Evolutionary conservation across 2,888 invertebrate genomes (phyloP), one percentile per base, ranked within the genome.

Genomic region (Linnaemya tessellans): DNA sequence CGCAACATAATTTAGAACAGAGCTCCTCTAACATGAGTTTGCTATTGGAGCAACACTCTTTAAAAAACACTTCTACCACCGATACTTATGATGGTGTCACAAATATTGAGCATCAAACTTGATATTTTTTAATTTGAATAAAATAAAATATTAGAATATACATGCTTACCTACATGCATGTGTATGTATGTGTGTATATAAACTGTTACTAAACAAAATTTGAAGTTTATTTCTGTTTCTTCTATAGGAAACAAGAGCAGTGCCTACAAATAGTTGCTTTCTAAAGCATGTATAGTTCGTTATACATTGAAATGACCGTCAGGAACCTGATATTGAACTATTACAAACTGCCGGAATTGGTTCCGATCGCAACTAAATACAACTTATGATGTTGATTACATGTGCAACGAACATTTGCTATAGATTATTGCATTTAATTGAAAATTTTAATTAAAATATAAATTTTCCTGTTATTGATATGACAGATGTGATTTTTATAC

Each of bases 1-100:
- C 87, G 58, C 87, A 87, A 83, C 80, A 87, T 56, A 84, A 87
- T 49, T 68, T 84, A 65, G 87, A 87, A 43, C 86, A 88, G 30
- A 75, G 77, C 38, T 84, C 38, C 56, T 78, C 85, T 15, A 85
- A 82, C 51, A 64, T 75, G 43, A 73, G 25, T 18, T 22, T 74
- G 8, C 35, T 78, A 58, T 65, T 80, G 43, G 86, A 86, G 10
- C 77, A 83, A 35, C 70, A 58, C 4, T 46, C 35, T 49, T 22
- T 58, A 30, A 65, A 84, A 10, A 18, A 15, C 43, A 74, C 13
- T 25, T 75, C 79, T 22, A 18, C 25, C 13, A 68, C 15, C 25
- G 49, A 22, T 13, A 77, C 68, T 20, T 30, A 78, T 73, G 51
- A 60, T n/a, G 9, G 8, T 38, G 8, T 67, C 58, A 8, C 7